Evolutionary conservation across 2,888 invertebrate genomes (phyloP), one percentile per base, ranked within the genome.

Genomic region (Melanophora roralis): DNA sequence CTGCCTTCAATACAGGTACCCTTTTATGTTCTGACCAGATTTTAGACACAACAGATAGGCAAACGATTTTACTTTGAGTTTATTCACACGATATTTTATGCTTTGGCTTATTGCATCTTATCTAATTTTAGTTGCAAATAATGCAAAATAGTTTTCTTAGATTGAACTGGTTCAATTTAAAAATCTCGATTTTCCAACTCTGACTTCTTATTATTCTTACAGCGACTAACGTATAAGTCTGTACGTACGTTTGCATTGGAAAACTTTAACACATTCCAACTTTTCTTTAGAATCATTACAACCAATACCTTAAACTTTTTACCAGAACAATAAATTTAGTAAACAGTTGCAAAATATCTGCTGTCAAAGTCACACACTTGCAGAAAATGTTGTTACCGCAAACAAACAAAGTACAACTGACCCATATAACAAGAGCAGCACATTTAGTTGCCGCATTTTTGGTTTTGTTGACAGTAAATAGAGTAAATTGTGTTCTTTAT

Each of bases 401-500:
- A 51, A 34, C 51, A 55, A 11, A 11, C 34, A 62, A 59, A 32
- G 27, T 51, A 23, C 62, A 69, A 53, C 27, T 59, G 27, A 51
- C 19, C 57, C 65, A 73, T 47, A 65, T 78, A 5, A 14, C 45
- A 53, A 55, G 5, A 49, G 6, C 43, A 51, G 11, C 43, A 51
- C 27, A 38, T 74, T 21, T 74, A 73, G 53, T 72, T 34, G 49
- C 62, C 81, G n/a, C 12, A 55, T 36, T 64, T 47, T n/a, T n/a
- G n/a, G 19, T 74, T 40, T 16, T 53, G 34, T 9, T 32, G 73
- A 16, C 27, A 32, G 5, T 62, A 27, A 12, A 55, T 11, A 19
- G 14, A 53, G 64, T 64, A n/a, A 51, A 68, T 0, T 49, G 85
- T 53, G 71, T 88, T 3, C 83, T 88, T 68, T 88, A 84, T 83